Evolutionary conservation across 2,113 vertebrate species (phyloP).

Genomic region (Hippopotamus amphibius): DNA sequence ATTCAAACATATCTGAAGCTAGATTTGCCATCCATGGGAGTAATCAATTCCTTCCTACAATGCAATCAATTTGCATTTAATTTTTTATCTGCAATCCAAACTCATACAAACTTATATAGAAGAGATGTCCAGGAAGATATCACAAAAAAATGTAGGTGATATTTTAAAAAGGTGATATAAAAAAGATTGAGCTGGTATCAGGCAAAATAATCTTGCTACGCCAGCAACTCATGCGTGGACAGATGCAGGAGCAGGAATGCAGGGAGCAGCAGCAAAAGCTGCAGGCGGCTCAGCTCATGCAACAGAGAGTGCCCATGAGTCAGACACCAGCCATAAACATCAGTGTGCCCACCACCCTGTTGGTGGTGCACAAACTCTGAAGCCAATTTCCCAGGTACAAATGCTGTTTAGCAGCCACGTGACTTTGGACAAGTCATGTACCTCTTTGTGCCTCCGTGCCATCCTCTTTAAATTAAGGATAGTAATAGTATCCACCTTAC

Average conservation of each 20-base stretch:
- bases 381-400: neutral
- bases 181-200: neutral
- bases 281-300: constrained; percentile 90
- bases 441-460: neutral
- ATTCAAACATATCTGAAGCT: neutral
- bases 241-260: constrained; percentile 92
- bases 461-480: neutral
- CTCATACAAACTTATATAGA: neutral
- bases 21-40: neutral
- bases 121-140: neutral
- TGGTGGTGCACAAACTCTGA: neutral
- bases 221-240: constrained; percentile 92
- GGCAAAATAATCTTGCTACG: constrained; percentile 83
- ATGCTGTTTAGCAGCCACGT: neutral
- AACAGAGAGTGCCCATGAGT: constrained; percentile 89
- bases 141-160: neutral
- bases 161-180: neutral
- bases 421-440: neutral
- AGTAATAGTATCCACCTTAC: neutral
- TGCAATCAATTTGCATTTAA: neutral
- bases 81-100: neutral
- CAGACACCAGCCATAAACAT: constrained; percentile 95
- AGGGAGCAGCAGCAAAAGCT: constrained; percentile 93
- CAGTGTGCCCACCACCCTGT: constrained; percentile 86
- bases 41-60: neutral